phyloP scores from a whole-genome alignment of 2,888 invertebrate genomes.

The Lobophora halterata region DNA sequence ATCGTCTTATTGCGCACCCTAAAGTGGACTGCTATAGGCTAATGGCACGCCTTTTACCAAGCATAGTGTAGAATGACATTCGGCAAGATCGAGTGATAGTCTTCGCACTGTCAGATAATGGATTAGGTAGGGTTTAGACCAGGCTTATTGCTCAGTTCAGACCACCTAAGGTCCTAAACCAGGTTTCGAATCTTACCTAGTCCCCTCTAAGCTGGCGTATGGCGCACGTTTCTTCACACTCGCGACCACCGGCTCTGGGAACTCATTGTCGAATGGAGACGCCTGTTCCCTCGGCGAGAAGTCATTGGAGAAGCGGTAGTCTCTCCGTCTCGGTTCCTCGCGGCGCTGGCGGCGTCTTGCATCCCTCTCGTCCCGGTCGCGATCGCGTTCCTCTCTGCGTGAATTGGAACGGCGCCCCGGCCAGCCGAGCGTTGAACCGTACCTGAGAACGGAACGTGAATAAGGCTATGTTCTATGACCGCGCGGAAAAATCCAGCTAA shows the following conservation, averaged over 20 bases:
- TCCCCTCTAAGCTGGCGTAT: conserved; percentile 65
- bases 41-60: too few relatives aligned
- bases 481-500: too few relatives aligned
- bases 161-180: too few relatives aligned
- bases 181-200: conserved; percentile 48
- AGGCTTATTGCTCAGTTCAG: too few relatives aligned
- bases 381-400: conserved; percentile 50
- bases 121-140: too few relatives aligned
- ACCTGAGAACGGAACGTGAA: conserved; percentile 40
- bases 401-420: too few relatives aligned
- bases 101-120: too few relatives aligned
- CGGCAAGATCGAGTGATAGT: too few relatives aligned
- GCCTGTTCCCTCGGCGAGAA: conserved; percentile 79
- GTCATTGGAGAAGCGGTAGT: conserved; percentile 80
- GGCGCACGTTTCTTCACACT: conserved; percentile 58
- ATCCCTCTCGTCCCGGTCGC: conserved; percentile 40
- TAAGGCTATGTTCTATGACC: neutral
- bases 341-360: conserved; percentile 44
- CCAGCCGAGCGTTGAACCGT: conserved; percentile 69
- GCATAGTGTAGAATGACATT: too few relatives aligned
- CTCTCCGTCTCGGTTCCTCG: conserved; percentile 51
- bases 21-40: too few relatives aligned
- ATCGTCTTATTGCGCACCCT: too few relatives aligned
- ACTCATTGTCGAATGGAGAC: conserved; percentile 83
- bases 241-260: conserved; percentile 68